Evolutionary conservation across 2,888 invertebrate species (phyloP), one percentile per base, ranked within the genome.

Genomic region (Lepidocyrtoides sp.): DNA sequence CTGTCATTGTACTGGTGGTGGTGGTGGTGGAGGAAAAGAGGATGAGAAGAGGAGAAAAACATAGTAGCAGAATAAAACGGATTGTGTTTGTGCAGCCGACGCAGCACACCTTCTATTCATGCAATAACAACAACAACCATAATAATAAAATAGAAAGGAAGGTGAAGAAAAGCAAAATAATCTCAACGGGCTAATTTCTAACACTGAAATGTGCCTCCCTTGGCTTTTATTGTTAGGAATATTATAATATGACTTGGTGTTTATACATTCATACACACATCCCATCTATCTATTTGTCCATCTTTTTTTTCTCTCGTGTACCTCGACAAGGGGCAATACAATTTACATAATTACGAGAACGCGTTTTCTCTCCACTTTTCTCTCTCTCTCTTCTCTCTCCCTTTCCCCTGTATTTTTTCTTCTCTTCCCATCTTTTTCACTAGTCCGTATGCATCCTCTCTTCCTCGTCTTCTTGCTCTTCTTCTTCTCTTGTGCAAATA

Each of bases 321-420:
- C n/a, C 26, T 1, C 44, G 77, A 60, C 44, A 29, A 60, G 75
- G 41, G 29, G 89, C 84, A 32, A 63, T 84, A 75, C 83, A 83
- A 89, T 89, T 89, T 89, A 84, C 89, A 89, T 89, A 89, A 89
- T 82, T 89, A 89, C 82, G 72, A 72, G 54, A 89, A 54, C 32
- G 86, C 2, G 26, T 88, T 63, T 77, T n/a, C 17, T 75, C 57
- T 26, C 17, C 36, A 2, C 14, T 14, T 51, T 51, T n/a, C 51
- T 51, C 51, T 51, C 17, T n/a, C n/a, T n/a, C n/a, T n/a, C n/a
- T n/a, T 57, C 3, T 17, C 20, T 12, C 57, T 57, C 3, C 29
- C 26, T 29, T 17, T 63, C 26, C 29, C 5, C 26, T 14, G 12
- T 26, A 7, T 63, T 63, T 63, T 23, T 26, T 60, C 23, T 60